Evolutionary conservation across 1,140 invertebrate genomes (phyloP).

Genomic region (Drosophila sucinea): DNA sequence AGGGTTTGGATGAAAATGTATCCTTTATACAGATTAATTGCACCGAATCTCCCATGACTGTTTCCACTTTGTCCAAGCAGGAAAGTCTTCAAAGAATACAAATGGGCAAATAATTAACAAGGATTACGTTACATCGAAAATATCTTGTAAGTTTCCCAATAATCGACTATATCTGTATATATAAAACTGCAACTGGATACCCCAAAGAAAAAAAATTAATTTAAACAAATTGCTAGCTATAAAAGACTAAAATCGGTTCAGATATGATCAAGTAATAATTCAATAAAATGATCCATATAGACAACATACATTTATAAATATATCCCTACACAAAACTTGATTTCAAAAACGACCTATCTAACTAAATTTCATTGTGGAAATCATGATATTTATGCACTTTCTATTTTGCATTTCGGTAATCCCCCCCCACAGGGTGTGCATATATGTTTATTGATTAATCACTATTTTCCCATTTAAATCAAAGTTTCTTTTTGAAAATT

Average conservation of each 20-base stretch:
- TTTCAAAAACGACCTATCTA: background rate
- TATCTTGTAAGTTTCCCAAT: too few relatives aligned
- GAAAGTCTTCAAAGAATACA: slow-evolving; percentile 85
- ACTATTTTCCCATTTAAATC: background rate
- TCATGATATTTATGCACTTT: slow-evolving; percentile 9
- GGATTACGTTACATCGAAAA: too few relatives aligned
- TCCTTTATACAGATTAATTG: slow-evolving; percentile 90
- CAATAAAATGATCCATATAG: too few relatives aligned
- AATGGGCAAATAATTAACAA: slow-evolving; percentile 85
- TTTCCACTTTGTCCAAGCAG: slow-evolving; percentile 90
- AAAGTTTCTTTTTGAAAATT: background rate
- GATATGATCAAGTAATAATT: too few relatives aligned
- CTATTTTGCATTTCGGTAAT: slow-evolving; percentile 1
- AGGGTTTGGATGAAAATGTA: slow-evolving; percentile 84
- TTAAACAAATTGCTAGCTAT: too few relatives aligned
- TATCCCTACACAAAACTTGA: too few relatives aligned
- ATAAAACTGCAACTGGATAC: too few relatives aligned
- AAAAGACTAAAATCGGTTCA: too few relatives aligned
- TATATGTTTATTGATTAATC: slow-evolving; percentile 1
- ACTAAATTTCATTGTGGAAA: background rate
- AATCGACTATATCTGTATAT: background rate
- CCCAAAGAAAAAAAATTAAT: too few relatives aligned
- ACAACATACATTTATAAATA: background rate
- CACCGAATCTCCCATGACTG: slow-evolving; percentile 88
- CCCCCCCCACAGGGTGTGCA: background rate